phyloP scores from a whole-genome alignment of 92 coral and sea anemone genomes.

The Zoanthus sansibaricus region DNA sequence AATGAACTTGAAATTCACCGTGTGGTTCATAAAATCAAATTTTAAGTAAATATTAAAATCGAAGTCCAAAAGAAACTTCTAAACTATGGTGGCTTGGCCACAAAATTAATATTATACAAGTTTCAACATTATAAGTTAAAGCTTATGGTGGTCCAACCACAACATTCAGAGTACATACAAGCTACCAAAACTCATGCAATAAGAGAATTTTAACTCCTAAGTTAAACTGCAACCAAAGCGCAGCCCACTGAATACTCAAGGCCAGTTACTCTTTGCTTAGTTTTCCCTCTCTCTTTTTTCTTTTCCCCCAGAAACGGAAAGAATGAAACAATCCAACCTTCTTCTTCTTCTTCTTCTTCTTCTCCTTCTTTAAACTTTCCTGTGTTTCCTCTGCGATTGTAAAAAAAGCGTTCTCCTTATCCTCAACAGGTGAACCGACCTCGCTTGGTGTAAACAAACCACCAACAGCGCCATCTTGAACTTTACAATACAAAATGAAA shows the following conservation, averaged over 20 bases:
- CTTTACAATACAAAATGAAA: neutral
- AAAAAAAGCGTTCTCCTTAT: neutral
- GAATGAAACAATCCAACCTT: neutral
- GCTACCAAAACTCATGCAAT: too few relatives aligned
- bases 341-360: conserved; percentile 13
- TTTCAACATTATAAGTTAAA: too few relatives aligned
- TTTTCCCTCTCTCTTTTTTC: conserved; percentile 11
- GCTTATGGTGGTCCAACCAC: too few relatives aligned
- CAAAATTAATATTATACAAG: too few relatives aligned
- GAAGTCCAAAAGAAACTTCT: too few relatives aligned
- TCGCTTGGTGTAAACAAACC: conserved; percentile 14
- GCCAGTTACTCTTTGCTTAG: neutral
- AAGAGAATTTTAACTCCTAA: too few relatives aligned
- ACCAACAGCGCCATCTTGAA: conserved; percentile 17
- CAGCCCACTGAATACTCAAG: neutral
- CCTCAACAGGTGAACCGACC: neutral
- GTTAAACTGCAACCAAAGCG: too few relatives aligned
- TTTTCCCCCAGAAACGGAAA: conserved; percentile 27
- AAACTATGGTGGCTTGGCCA: too few relatives aligned
- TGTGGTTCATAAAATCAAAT: too few relatives aligned
- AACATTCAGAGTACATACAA: too few relatives aligned
- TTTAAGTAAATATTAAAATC: too few relatives aligned
- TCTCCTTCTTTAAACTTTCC: neutral
- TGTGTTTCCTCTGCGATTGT: neutral
- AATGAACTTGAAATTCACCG: too few relatives aligned